These are phyloP conservation scores for Limulus polyphemus DNA, from an alignment of 2,888 invertebrate genomes.

Conservation along the genomic window DNA sequence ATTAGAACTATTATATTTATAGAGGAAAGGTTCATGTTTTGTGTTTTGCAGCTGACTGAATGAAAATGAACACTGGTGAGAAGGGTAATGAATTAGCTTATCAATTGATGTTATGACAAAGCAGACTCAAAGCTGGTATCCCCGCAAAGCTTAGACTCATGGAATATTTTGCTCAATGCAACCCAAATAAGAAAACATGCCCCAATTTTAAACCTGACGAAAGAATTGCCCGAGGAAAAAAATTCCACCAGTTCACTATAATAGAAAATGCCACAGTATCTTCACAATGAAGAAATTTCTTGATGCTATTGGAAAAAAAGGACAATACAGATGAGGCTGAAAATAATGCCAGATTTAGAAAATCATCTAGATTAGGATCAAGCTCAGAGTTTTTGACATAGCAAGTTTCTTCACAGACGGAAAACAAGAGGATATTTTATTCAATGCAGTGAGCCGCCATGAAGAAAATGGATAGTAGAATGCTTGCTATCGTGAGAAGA, in stretches of 20 bases:
- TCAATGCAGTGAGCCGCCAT: neutral
- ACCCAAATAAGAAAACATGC: neutral
- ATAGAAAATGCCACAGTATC: neutral
- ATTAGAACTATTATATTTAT: too few relatives aligned
- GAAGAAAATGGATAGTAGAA: neutral
- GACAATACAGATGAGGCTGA: neutral
- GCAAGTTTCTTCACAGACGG: neutral
- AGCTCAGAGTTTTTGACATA: neutral
- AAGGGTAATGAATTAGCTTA: too few relatives aligned
- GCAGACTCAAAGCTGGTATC: too few relatives aligned
- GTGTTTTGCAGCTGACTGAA: too few relatives aligned
- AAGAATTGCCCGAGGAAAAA: too few relatives aligned
- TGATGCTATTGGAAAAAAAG: neutral
- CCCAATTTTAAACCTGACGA: neutral
- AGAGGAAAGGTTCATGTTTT: too few relatives aligned
- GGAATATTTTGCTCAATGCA: neutral
- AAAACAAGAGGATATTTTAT: neutral
- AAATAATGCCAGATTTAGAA: neutral
- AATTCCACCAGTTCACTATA: neutral
- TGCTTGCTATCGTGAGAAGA: neutral
- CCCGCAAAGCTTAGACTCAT: neutral
- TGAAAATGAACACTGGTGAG: too few relatives aligned
- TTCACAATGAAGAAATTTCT: neutral
- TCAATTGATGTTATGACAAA: too few relatives aligned
- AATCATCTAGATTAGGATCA: neutral